Evolutionary conservation across 2,113 vertebrate species (phyloP), one percentile per base, ranked within the genome.

Genomic region (Callipepla californica): DNA sequence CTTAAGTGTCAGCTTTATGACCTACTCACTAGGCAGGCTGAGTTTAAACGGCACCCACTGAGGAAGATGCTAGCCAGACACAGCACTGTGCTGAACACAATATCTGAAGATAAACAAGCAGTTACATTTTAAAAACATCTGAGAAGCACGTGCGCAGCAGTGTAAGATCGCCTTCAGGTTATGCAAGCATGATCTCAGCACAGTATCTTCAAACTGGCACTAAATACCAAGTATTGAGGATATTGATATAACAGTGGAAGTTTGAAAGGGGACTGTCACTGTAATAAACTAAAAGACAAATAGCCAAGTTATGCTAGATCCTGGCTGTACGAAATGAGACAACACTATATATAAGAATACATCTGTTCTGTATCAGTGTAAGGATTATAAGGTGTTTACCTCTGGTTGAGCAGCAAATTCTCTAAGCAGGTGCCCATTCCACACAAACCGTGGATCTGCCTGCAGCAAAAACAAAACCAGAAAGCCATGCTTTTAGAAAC

Each of bases 401-500:
- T 99, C 99, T 32, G 99, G 99, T 86, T 99, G 99, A 70, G 98
- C 97, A 81, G 98, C 97, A 97, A 99, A 98, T 86, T 99, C 99
- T 96, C 99, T 97, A 45, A 99, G 96, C 87, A 99, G 98, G 83
- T 99, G 98, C 32, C 98, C 98, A 9, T 99, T 99, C 99, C 99
- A 99, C 3, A 99, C 99, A 94, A 99, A 99, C 34, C 99, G 98
- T 90, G 98, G 99, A 96, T 99, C 99, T 83, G 99, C 99, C 99
- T 99, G 73, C 15, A 97, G 91, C 34, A 94, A 93, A 87, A 36
- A 21, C 59, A 51, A 62, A 7, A 4, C 48, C 12, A 40, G 3
- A 10, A 51, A 40, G 63, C 25, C 1, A 2, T 1, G 4, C 19
- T 89, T 85, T 80, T 45, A 93, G 38, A 77, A 17, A 48, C 5